Percentiles rank a stretch among this genome's conserved stretches.
Evolutionary conservation across 1,140 invertebrate genomes (phyloP).

Genomic region (Psilanteris sp.): DNA sequence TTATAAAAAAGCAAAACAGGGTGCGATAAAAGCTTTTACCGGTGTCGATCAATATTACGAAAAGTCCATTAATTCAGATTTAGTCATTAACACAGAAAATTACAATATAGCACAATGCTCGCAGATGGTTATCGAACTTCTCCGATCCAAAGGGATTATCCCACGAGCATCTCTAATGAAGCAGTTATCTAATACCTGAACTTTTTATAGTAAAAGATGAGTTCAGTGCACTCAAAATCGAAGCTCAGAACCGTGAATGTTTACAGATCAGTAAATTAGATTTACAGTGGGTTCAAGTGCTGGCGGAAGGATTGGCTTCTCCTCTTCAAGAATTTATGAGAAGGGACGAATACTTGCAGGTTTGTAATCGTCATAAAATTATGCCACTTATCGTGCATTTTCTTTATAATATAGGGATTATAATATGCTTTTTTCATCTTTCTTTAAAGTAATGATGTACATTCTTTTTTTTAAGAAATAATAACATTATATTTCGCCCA

Average conservation of each 20-base stretch:
- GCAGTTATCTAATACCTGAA: slow-evolving; percentile 81
- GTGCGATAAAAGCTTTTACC: slow-evolving; percentile 96
- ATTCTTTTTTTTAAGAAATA: no score
- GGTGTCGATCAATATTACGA: slow-evolving; percentile 97
- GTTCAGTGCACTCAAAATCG: slow-evolving; percentile 82
- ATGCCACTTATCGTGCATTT: no score
- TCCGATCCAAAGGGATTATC: slow-evolving; percentile 83
- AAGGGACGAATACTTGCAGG: slow-evolving; percentile 92
- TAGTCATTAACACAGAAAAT: slow-evolving; percentile 92
- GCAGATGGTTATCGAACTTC: slow-evolving; percentile 86
- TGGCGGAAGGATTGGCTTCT: slow-evolving; percentile 98
- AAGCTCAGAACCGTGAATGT: slow-evolving; percentile 84
- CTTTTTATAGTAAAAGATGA: slow-evolving; percentile 88
- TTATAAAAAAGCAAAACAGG: slow-evolving; percentile 97
- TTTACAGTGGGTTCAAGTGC: slow-evolving; percentile 96
- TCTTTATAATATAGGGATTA: no score
- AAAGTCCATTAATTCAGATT: slow-evolving; percentile 90
- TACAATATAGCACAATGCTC: slow-evolving; percentile 89
- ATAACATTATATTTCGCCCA: no score
- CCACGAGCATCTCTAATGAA: slow-evolving; percentile 80
- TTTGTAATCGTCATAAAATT: no score
- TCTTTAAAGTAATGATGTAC: no score
- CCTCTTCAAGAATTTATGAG: slow-evolving; percentile 98
- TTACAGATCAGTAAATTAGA: slow-evolving; percentile 91
- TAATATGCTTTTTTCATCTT: no score